Conservation (phyloP, 2,113 vertebrate genomes). For the Cepphus grylle region DNA sequence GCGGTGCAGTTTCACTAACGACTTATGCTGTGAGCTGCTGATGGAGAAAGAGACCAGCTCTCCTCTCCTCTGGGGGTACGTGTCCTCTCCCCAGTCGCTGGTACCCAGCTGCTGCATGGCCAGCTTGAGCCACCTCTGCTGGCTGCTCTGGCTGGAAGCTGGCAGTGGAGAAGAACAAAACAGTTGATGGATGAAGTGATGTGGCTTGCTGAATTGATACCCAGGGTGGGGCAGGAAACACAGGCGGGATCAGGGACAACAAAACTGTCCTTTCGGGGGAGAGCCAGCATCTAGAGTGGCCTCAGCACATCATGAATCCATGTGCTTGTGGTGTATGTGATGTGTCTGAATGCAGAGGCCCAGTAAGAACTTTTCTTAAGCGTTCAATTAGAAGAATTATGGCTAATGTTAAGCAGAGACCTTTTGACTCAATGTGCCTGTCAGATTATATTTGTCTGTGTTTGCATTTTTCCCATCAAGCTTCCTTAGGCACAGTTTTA, state of each 20-base stretch:
- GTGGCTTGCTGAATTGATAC: background rate
- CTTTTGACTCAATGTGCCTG: background rate
- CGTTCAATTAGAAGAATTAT: background rate
- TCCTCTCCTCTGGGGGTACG: background rate
- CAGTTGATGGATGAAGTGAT: accelerated
- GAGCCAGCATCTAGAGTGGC: background rate
- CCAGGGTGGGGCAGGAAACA: background rate
- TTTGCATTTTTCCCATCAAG: background rate
- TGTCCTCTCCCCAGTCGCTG: accelerated
- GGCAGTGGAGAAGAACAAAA: background rate
- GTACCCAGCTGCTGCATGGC: background rate
- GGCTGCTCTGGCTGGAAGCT: background rate
- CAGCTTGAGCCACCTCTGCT: background rate
- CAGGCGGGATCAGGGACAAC: background rate
- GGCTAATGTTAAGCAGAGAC: background rate
- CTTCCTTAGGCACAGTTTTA: background rate
- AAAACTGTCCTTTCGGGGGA: background rate
- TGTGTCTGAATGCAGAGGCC: background rate
- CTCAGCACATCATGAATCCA: background rate
- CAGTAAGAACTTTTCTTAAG: background rate
- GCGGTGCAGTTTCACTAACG: background rate
- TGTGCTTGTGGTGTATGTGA: background rate
- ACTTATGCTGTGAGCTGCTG: background rate
- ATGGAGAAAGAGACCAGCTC: background rate
- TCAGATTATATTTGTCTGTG: background rate